Conservation (phyloP, 2,797 vertebrate species). For the Chiloscyllium punctatum region DNA sequence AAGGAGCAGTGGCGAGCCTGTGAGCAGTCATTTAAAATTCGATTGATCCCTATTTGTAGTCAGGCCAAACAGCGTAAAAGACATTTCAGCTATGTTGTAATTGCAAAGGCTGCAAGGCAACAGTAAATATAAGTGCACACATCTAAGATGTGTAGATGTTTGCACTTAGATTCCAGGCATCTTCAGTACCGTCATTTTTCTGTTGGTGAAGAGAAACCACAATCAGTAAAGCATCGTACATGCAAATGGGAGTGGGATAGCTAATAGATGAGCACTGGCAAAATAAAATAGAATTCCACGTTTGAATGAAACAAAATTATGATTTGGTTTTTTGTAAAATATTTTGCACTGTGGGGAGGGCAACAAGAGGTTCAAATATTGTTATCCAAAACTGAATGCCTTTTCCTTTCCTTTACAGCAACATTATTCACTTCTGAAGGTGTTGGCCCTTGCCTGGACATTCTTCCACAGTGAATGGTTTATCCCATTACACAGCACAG, state of each 20-base stretch:
- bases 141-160: slow-evolving; percentile 56
- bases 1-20: slow-evolving; percentile 69
- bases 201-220: neutral
- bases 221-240: neutral
- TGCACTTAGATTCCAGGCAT: neutral
- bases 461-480: neutral
- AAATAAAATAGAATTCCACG: neutral
- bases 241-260: neutral
- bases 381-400: neutral
- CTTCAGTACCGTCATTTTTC: slow-evolving; percentile 3
- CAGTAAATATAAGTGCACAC: slow-evolving; percentile 66
- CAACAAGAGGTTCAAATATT: neutral
- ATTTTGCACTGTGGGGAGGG: neutral
- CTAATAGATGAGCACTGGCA: neutral
- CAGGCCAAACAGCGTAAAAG: slow-evolving; percentile 64
- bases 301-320: neutral
- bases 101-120: slow-evolving; percentile 69
- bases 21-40: slow-evolving; percentile 75
- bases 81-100: slow-evolving; percentile 73
- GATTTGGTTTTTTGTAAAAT: neutral
- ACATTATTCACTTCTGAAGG: neutral
- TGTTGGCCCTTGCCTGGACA: neutral
- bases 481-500: neutral
- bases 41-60: slow-evolving; percentile 75
- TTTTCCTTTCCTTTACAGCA: neutral